Evolutionary conservation across 2,888 invertebrate genomes (phyloP), one percentile per base, ranked within the genome.

Genomic region (Malachius bipustulatus): DNA sequence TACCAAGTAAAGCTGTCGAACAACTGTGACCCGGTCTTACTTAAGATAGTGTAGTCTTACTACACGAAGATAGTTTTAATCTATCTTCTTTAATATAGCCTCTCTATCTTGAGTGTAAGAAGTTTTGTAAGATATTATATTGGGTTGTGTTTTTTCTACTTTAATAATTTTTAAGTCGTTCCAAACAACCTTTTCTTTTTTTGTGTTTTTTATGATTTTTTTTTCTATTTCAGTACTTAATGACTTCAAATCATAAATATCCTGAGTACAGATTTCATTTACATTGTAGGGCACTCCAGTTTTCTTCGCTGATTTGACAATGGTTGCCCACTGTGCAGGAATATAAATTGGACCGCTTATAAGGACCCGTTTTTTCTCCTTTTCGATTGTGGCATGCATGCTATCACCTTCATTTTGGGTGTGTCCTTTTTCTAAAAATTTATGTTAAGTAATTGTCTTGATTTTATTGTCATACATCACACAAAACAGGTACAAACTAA

Each of bases 331-430:
- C 16, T 30, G 15, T 15, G 15, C 16, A 10, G 30, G 30, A 30
- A 30, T 30, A 30, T 30, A 30, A 30, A 30, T 30, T n/a, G 30
- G 13, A 9, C 14, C 30, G 15, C 15, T 9, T 30, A 16, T 31
- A 16, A 31, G 19, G 19, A 31, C 19, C 19, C 31, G 31, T 16
- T 11, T 31, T 31, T 19, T 16, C 19, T 14, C 31, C 31, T 15
- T 31, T 31, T 31, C 31, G 11, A 31, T 31, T 16, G 16, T 16
- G 31, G 31, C 10, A 19, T 31, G 31, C 31, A 31, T 31, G 16
- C 10, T 16, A 31, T 31, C 15, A 16, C 31, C 31, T 19, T 31
- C 31, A 31, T 31, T 31, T 31, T 31, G 16, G 19, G 31, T 31
- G 12, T 15, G 15, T 30, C 16, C 14, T n/a, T n/a, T n/a, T n/a